These are phyloP conservation scores for Drosophila formosana DNA, from an alignment of 2,888 invertebrate species.

Conservation along the genomic window DNA sequence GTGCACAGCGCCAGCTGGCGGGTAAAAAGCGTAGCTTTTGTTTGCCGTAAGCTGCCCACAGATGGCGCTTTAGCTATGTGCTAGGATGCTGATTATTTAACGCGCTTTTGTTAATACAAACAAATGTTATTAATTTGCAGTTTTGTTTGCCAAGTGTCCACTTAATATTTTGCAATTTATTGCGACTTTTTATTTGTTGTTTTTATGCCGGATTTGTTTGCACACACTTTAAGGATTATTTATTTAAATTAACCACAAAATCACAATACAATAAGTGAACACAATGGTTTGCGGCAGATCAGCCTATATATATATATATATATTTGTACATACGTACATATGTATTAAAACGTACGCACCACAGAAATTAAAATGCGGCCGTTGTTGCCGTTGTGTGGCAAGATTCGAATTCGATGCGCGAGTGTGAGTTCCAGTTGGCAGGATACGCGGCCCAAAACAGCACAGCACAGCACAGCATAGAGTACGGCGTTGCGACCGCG, in stretches of 20 bases:
- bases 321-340: background rate
- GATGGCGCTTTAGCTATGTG: conserved; percentile 38
- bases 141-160: background rate
- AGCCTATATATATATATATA: conserved; percentile 12
- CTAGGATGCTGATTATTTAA: conserved; percentile 1
- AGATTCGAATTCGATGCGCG: conserved; percentile 62
- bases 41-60: conserved; percentile 9
- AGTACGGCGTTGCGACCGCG: conserved; percentile 57
- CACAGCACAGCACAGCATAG: conserved; percentile 56
- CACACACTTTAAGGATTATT: conserved; percentile 71
- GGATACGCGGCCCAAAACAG: conserved; percentile 53
- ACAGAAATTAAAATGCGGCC: conserved; percentile 73
- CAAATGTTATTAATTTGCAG: background rate
- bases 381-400: conserved; percentile 54
- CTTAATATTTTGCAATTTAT: background rate
- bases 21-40: accelerated
- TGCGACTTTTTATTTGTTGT: background rate
- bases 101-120: background rate
- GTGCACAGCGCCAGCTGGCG: conserved; percentile 47
- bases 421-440: conserved; percentile 62
- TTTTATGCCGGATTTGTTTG: background rate
- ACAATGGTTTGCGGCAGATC: too few species aligned
- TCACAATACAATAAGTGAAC: conserved; percentile 50
- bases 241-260: conserved; percentile 79
- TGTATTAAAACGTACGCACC: conserved; percentile 65